These are phyloP conservation scores for Scortum barcoo DNA, from an alignment of 2,113 vertebrate genomes.

Conservation along the genomic window DNA sequence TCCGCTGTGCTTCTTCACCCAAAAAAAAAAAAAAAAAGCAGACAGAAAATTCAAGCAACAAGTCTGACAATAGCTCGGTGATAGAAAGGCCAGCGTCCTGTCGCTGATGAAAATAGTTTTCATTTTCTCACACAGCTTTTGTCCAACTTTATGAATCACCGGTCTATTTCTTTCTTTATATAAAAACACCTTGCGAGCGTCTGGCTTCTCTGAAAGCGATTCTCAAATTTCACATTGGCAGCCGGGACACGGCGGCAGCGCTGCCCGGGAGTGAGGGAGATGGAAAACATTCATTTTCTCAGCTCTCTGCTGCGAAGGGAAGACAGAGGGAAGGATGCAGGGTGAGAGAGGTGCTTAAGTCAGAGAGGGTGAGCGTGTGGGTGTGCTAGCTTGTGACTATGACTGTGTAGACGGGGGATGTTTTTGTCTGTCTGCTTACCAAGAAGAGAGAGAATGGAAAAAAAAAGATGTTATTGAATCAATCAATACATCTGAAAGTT, in stretches of 20 bases:
- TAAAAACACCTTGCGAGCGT: conserved; percentile 1
- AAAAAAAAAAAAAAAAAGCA: neutral
- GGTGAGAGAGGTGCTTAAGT: conserved; percentile 40
- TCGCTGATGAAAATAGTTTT: conserved; percentile 41
- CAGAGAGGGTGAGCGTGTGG: conserved; percentile 23
- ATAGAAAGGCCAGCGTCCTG: conserved; percentile 6
- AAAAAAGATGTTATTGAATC: conserved; percentile 11
- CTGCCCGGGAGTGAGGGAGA: conserved; percentile 51
- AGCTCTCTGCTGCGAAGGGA: conserved; percentile 52
- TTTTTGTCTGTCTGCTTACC: conserved; percentile 16
- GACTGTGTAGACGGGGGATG: conserved; percentile 7
- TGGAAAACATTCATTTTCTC: conserved; percentile 70
- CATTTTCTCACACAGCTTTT: conserved; percentile 25
- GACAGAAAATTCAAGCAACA: neutral
- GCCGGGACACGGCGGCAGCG: conserved; percentile 23
- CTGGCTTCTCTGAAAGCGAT: conserved; percentile 40
- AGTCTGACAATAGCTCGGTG: conserved; percentile 7
- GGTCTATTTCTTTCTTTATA: conserved; percentile 2
- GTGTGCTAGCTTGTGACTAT: neutral
- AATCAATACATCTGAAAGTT: conserved; percentile 36
- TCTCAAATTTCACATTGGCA: conserved; percentile 67
- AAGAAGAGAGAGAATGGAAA: neutral
- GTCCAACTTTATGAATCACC: conserved; percentile 38
- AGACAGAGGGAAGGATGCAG: conserved; percentile 29
- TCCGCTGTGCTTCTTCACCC: neutral